Evolutionary conservation across 2,113 vertebrate species (phyloP), one percentile per base, ranked within the genome.

Genomic region (Neolamprologus hecqui): DNA sequence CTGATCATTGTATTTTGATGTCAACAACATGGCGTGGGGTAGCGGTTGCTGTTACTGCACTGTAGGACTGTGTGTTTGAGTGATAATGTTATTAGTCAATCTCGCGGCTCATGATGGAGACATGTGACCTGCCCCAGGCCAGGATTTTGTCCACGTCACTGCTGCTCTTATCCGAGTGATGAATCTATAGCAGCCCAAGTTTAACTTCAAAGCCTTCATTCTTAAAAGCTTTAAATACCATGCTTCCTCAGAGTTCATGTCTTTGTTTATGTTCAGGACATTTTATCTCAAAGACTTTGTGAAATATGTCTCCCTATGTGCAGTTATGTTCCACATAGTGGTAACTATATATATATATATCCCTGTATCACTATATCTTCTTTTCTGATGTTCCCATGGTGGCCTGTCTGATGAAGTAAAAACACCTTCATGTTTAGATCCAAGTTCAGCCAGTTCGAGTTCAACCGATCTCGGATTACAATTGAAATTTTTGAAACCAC

Each of bases 71-170:
- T 49, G 42, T 49, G 70, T 77, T 77, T 49, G 49, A 47, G 73
- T 26, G 40, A 84, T 57, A 68, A 45, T 7, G 15, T 79, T 5
- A 8, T 83, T 35, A 84, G 86, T 89, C 83, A 26, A 21, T 88
- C 75, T 53, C 7, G 31, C 55, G 2, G 83, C 65, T 92, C 87
- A 79, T 81, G 81, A 21, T 86, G 85, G 83, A 85, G 81, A 89
- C 89, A 94, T 70, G 82, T 90, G 91, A 91, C 63, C 60, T 58
- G 53, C 84, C 89, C 51, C 53, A 7, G 88, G 58, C 19, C 7
- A 6, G 26, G 77, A 75, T 82, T 77, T 31, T 14, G 51, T 63
- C 57, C 77, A 79, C 42, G 28, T 89, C 82, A 47, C 58, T 55
- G 49, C 77, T 86, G 79, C 84, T 89, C 82, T 86, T 81, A 35